These are phyloP conservation scores for Pollenia griseotomentosa DNA, from an alignment of 2,888 invertebrate species.

Conservation along the genomic window DNA sequence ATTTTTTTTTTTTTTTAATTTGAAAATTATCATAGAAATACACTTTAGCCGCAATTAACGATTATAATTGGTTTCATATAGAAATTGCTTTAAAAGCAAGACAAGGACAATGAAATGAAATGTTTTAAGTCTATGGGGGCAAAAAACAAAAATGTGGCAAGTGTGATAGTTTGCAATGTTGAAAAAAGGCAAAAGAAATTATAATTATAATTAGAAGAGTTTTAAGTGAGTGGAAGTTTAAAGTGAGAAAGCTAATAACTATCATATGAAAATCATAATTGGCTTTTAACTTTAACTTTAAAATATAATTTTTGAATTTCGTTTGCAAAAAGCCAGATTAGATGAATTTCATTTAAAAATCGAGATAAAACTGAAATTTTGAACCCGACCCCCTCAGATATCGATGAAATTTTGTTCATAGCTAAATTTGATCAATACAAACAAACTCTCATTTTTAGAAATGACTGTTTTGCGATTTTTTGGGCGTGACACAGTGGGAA, in stretches of 20 bases:
- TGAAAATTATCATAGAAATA: constrained; percentile 67
- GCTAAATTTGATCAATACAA: too few relatives aligned
- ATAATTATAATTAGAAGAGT: constrained; percentile 3
- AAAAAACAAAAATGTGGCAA: neutral
- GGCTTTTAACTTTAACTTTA: neutral
- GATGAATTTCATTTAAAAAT: too few relatives aligned
- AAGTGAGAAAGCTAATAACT: neutral
- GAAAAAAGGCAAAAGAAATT: neutral
- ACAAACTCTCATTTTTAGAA: too few relatives aligned
- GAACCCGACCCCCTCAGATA: too few relatives aligned
- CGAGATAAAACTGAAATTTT: too few relatives aligned
- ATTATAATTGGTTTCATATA: constrained; percentile 64
- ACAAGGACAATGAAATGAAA: constrained; percentile 11
- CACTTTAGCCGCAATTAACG: constrained; percentile 68
- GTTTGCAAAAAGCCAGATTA: too few relatives aligned
- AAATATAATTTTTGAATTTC: too few relatives aligned
- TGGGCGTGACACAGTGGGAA: too few relatives aligned
- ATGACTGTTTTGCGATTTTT: too few relatives aligned
- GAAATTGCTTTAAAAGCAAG: constrained; percentile 26
- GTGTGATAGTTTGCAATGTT: neutral
- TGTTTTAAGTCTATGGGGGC: neutral
- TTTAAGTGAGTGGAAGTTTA: neutral
- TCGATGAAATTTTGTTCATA: too few relatives aligned
- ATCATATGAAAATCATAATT: neutral
- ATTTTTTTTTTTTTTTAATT: constrained; percentile 27